Evolutionary conservation across 2,113 vertebrate genomes (phyloP).

Genomic region (Plotosus lineatus): DNA sequence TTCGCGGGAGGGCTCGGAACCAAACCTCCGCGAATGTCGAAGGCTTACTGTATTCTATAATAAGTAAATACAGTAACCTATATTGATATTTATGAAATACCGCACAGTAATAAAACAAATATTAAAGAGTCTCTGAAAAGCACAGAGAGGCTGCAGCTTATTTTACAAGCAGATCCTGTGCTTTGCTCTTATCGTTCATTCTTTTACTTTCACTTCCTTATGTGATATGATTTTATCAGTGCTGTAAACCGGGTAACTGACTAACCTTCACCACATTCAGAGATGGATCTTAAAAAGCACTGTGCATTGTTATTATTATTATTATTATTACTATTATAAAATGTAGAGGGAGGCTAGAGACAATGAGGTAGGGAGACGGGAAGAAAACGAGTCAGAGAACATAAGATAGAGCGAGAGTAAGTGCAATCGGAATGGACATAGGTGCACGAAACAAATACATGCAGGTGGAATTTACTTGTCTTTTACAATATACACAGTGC

Average conservation of each 20-base stretch:
- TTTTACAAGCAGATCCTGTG: constrained; percentile 51
- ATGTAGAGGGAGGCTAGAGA: not conserved
- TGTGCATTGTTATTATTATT: constrained; percentile 60
- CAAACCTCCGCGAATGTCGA: no score
- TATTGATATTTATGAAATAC: not conserved
- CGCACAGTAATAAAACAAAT: not conserved
- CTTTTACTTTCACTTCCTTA: constrained; percentile 74
- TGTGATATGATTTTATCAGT: constrained; percentile 75
- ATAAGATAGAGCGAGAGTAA: not conserved
- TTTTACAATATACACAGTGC: not conserved
- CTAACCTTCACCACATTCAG: constrained; percentile 60
- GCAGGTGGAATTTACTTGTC: not conserved
- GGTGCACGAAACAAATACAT: not conserved
- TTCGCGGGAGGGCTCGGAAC: no score
- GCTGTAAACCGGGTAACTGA: constrained; percentile 75
- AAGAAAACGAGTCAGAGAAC: not conserved
- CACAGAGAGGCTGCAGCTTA: constrained; percentile 49
- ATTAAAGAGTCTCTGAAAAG: constrained; percentile 2
- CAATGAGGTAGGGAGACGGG: constrained; percentile 1
- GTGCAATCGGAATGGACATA: not conserved
- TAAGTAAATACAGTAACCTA: not conserved
- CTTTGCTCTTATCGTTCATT: constrained; percentile 65
- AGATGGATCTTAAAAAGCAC: constrained; percentile 60
- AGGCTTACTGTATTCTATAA: no score
- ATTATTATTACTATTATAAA: constrained; percentile 59